Base-by-base conservation (phyloP, 2,797 vertebrate genomes). In the Myioborus miniatus region DNA sequence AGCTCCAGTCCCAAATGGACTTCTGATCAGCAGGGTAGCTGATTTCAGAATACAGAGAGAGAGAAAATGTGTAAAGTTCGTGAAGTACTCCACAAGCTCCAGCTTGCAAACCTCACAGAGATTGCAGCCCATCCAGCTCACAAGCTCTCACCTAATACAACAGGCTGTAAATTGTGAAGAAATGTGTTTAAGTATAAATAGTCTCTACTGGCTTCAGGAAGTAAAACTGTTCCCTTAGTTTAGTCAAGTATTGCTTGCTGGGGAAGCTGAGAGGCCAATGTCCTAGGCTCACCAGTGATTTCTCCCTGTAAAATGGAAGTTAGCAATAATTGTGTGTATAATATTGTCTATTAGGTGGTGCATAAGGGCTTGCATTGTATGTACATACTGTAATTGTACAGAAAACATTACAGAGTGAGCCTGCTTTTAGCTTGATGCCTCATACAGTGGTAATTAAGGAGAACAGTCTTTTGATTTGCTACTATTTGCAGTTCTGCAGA, bases 391-490 rank as follows among this genome's bases (percentile, higher is more conserved):
- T 94, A 97, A 96, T 96, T 97, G 96, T 97, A 97, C 87, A 97
- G 98, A 97, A 98, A 98, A 98, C 98, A 98, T 98, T 97, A 98
- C 96, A 94, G 97, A 98, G 97, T 98, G 98, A 98, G 97, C 98
- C 98, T 98, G 97, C 98, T 98, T 98, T 98, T 98, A 98, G 97
- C 97, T 81, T 83, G 94, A 96, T 97, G 96, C 98, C 96, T 97
- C 98, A 98, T 97, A 98, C 97, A 90, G 98, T 96, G 98, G 98
- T 98, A 98, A 98, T 98, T 98, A 98, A 98, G 94, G 98, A 98
- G 98, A 98, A 97, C 97, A 95, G 97, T 96, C 97, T 97, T 98
- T 97, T 97, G 97, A 98, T 98, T 98, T 98, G 98, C 96, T 97
- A 97, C 97, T 97, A 97, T 97, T 98, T 97, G 97, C 97, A 97